Base-by-base conservation (phyloP, 1,140 invertebrate genomes). In the Brachionus rotundiformis region DNA sequence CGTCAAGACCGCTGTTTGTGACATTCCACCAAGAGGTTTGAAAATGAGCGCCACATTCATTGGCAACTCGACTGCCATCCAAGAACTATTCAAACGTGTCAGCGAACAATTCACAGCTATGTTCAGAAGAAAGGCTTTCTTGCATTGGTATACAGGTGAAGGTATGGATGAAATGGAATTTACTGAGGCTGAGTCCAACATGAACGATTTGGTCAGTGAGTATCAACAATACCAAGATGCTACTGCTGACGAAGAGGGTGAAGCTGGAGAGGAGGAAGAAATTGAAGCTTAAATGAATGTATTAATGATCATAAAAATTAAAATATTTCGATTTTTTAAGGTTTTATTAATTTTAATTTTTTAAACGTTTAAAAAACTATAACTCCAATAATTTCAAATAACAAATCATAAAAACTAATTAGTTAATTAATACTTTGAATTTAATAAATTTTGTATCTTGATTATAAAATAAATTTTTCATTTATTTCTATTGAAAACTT, bases 21-120 rank as follows among this genome's bases (percentile, higher is more conserved):
- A n/a, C n/a, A n/a, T n/a, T n/a, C n/a, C n/a, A n/a, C n/a, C n/a
- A n/a, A n/a, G n/a, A n/a, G n/a, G n/a, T n/a, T n/a, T n/a, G n/a
- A n/a, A n/a, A n/a, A n/a, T n/a, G n/a, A n/a, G n/a, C 0, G 92
- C 93, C 13, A 95, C 94, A 3, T 95, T 96, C 85, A 94, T 95
- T 84, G 81, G 81, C 13, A 82, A 82, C 44, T 54, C 36, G 19
- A 82, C 81, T 41, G 61, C 81, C 39, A 82, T 82, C 54, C 81
- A 82, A 41, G 81, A 82, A 59, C 36, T 82, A 19, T 82, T 82
- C 49, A 68, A 82, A 59, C 61, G 81, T 71, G 47, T 80, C 36
- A 23, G 90, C 19, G 93, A 94, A 87, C 93, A 94, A 85, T 95
- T 94, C 85, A 93, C 92, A n/a, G n/a, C n/a, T n/a, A n/a, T n/a